Percentiles rank a stretch among this genome's conserved stretches.
Conservation (phyloP, 2,888 invertebrate species). For the Drosophila gaucha region DNA sequence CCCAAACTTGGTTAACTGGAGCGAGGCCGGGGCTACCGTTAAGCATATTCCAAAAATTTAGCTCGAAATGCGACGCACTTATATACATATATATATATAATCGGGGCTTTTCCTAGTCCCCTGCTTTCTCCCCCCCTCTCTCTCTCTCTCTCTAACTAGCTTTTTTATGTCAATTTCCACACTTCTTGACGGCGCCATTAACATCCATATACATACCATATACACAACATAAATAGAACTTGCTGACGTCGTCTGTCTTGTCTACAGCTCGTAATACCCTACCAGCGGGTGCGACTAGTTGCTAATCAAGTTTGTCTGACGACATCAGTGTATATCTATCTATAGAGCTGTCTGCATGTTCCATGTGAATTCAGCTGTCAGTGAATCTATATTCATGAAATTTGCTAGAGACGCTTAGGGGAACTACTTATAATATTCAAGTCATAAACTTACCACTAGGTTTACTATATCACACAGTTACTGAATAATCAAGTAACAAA, state of each 20-base stretch:
- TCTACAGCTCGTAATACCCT: no score
- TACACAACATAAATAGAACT: slow-evolving; percentile 1
- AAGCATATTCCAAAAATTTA: slow-evolving; percentile 6
- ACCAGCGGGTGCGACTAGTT: no score
- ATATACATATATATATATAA: no score
- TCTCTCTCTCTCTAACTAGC: background rate
- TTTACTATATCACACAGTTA: background rate
- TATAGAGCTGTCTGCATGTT: background rate
- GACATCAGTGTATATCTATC: no score
- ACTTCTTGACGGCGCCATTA: slow-evolving; percentile 58
- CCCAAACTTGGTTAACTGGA: slow-evolving; percentile 62
- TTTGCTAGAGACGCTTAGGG: background rate
- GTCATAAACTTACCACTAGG: no score
- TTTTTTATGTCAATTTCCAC: slow-evolving; percentile 37
- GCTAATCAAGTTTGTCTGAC: background rate
- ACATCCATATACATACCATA: slow-evolving; percentile 29
- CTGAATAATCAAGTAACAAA: background rate
- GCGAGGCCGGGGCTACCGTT: slow-evolving; percentile 53
- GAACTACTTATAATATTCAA: background rate
- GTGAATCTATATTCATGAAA: background rate
- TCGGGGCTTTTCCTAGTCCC: background rate
- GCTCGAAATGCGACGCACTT: slow-evolving; percentile 6
- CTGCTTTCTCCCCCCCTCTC: background rate
- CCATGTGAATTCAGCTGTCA: background rate
- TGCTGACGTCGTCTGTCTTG: background rate